Evolutionary conservation across 2,113 vertebrate species (phyloP).

Genomic region (Hipposideros armiger): DNA sequence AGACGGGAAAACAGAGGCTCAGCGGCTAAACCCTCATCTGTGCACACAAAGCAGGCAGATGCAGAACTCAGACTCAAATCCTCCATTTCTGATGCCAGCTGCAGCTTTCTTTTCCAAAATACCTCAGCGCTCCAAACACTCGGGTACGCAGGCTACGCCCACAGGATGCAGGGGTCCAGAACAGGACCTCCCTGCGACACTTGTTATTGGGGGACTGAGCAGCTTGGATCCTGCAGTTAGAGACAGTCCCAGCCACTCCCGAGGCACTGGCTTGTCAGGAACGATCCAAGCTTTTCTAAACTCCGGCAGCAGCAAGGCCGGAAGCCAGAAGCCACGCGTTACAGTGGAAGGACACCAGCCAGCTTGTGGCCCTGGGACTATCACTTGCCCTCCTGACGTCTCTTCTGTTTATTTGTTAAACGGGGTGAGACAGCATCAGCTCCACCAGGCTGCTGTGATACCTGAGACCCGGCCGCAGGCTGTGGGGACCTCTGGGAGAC

Average conservation of each 20-base stretch:
- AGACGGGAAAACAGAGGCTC: conserved; percentile 53
- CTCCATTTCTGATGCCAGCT: neutral
- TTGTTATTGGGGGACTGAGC: too few species aligned
- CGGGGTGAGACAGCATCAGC: neutral
- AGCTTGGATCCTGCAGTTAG: neutral
- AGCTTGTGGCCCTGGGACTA: too few species aligned
- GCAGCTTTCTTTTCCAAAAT: neutral
- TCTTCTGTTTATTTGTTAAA: neutral
- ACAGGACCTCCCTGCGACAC: too few species aligned
- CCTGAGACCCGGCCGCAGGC: neutral
- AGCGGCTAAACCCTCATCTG: neutral
- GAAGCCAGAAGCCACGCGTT: neutral
- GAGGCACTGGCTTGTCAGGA: neutral
- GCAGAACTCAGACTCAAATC: neutral
- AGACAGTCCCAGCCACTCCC: neutral
- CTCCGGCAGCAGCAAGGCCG: neutral
- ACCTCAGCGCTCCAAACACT: neutral
- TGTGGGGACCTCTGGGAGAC: neutral
- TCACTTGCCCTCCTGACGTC: too few species aligned
- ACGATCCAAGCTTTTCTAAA: neutral
- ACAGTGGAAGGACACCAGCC: neutral
- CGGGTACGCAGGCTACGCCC: neutral
- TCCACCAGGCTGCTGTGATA: neutral
- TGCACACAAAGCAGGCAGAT: neutral
- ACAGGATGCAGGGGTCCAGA: too few species aligned